phyloP scores from a whole-genome alignment of 1,140 invertebrate genomes.

The Plutomurus gul region DNA sequence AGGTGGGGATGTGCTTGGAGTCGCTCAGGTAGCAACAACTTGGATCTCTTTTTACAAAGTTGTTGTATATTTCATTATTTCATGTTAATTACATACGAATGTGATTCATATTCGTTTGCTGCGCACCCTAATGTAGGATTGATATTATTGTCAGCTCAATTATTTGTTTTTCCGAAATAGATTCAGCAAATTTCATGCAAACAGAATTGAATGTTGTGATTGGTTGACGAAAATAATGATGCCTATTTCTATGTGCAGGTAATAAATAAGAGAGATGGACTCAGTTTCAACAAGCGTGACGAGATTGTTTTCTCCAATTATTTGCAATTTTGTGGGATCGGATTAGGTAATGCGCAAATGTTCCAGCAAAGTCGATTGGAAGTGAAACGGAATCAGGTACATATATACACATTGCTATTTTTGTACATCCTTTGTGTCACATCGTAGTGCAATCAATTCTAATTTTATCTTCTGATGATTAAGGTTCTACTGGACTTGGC shows the following conservation, averaged over 20 bases:
- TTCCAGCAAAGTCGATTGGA: constrained; percentile 92
- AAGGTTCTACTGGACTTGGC: constrained; percentile 89
- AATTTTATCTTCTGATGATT: not conserved
- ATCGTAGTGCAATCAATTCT: not conserved
- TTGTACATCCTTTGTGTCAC: not conserved
- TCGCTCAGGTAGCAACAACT: constrained; percentile 79
- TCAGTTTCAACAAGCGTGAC: constrained; percentile 78
- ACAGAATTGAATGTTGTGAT: no score
- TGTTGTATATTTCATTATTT: not conserved
- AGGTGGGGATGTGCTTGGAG: constrained; percentile 91
- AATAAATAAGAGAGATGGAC: constrained; percentile 87
- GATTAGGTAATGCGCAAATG: constrained; percentile 82
- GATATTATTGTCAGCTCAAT: no score
- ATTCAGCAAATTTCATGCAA: no score
- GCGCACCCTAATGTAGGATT: no score
- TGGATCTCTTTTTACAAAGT: no score
- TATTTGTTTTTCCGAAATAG: no score
- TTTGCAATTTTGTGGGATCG: constrained; percentile 94
- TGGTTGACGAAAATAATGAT: constrained; percentile 39
- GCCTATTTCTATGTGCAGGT: constrained; percentile 63
- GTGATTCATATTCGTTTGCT: no score
- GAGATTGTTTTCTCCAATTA: constrained; percentile 91
- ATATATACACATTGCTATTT: not conserved
- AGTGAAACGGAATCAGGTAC: constrained; percentile 89
- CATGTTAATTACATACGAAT: no score